Evolutionary conservation across 2,888 invertebrate species (phyloP).

Genomic region (Drosophila ustulata): DNA sequence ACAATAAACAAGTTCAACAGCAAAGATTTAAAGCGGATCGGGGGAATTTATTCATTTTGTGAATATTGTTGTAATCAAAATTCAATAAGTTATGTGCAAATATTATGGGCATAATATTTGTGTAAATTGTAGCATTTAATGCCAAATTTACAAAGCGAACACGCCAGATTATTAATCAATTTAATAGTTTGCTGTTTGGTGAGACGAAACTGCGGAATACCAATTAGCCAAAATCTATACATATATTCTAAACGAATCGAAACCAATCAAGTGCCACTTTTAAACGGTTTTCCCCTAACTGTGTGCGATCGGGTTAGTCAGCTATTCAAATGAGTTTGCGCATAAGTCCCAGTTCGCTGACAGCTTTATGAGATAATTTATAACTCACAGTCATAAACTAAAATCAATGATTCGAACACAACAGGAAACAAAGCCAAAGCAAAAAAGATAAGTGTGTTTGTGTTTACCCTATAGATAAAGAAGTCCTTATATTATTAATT

Average conservation of each 20-base stretch:
- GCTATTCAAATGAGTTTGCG: conserved; percentile 58
- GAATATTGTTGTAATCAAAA: conserved; percentile 65
- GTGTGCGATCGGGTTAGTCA: conserved; percentile 37
- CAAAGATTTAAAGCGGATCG: not conserved
- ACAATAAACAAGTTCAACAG: conserved; percentile 24
- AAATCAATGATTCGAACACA: conserved; percentile 34
- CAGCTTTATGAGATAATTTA: conserved; percentile 66
- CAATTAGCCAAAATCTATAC: not conserved
- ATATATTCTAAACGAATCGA: conserved; percentile 12
- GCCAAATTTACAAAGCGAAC: conserved; percentile 13
- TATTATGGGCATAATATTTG: conserved; percentile 31
- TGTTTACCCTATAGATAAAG: not conserved
- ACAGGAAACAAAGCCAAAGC: conserved; percentile 3
- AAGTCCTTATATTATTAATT: not conserved
- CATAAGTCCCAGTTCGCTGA: conserved; percentile 40
- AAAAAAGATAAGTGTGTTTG: conserved; percentile 8
- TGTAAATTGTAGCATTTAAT: conserved; percentile 29
- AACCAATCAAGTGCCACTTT: conserved; percentile 18
- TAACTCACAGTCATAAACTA: conserved; percentile 30
- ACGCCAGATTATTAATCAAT: conserved; percentile 20
- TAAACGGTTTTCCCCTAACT: conserved; percentile 45
- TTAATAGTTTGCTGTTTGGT: conserved; percentile 9
- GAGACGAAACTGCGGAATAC: not conserved
- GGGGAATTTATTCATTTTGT: conserved; percentile 9
- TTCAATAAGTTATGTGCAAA: conserved; percentile 56